Base-by-base conservation (phyloP, 2,888 invertebrate genomes). In the Buathra laborator region DNA sequence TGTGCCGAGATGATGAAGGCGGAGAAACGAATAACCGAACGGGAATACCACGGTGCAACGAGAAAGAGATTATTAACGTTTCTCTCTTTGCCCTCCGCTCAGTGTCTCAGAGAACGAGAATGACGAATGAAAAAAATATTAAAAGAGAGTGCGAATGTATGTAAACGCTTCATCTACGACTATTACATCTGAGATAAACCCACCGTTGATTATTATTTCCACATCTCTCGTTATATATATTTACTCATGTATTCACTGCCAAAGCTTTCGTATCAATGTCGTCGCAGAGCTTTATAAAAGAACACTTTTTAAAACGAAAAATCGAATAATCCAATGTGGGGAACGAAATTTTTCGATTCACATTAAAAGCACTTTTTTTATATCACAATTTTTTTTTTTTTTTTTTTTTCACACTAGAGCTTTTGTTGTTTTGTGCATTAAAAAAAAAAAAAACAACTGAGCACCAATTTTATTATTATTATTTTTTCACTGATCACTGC, bases 191-290 rank as follows among this genome's bases (percentile, higher is more conserved):
- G 16, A 53, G 7, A 7, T 6, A 71, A 68, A 82, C 77, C 82
- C 82, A 82, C 77, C 82, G 56, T 64, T 14, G 48, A 32, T 44
- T 24, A 29, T 59, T 59, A 59, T 59, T 59, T 59, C 59, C 59
- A 59, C 59, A 24, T 59, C 59, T 59, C 12, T 19, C 12, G 29
- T 19, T 59, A 5, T 29, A 29, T 59, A 29, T 29, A 24, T 53
- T 6, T 19, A 53, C 16, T 9, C 14, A 32, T 62, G 14, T 6
- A 7, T 29, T 37, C 78, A 78, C 59, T 48, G 32, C 44, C 62
- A 16, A 24, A 48, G 43, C 66, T 66, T 43, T 66, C 66, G 66
- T 43, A 43, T 4, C 53, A 5, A 16, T 7, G 37, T 43, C 43
- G 43, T 56, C n/a, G n/a, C 16, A 5, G 16, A 19, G 51, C 56